Base-by-base conservation (phyloP, 2,113 vertebrate species). In the Typhlomys cinereus region DNA sequence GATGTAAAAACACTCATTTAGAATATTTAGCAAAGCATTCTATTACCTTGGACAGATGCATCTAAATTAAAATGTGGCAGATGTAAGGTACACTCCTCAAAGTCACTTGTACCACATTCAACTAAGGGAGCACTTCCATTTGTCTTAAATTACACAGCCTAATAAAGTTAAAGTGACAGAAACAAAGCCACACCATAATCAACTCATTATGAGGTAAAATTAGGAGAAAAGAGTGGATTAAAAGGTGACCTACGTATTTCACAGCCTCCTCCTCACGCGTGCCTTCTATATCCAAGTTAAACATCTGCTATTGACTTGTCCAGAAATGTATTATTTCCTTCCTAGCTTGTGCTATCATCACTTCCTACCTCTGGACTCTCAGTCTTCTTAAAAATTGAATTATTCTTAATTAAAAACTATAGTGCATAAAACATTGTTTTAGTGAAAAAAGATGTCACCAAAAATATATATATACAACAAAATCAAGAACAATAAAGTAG, bases 381-480 rank as follows among this genome's bases (percentile, higher is more conserved):
- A 44, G 36, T 75, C 34, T 73, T 36, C 74, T 64, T 62, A 93
- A 92, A 90, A 17, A 90, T 36, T 88, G 61, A 94, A 88, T 85
- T 73, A 92, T 52, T 81, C 73, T 76, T 81, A 61, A 57, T 79
- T 59, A 78, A 46, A 1, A 94, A 88, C 34, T 46, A 87, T 2
- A 79, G 39, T 13, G 85, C 23, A 88, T 75, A 54, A n/a, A 79
- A 70, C 39, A 83, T 17, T 41, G 21, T 82, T 85, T 88, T 70
- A 54, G 36, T 75, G 27, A 74, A 75, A 91, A 67, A 89, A 0
- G 57, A 17, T 36, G 18, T 78, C 85, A 10, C n/a, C 23, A 89
- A 81, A 71, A 17, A 54, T 59, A 54, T 59, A 4, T 44, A 44
- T 34, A 61, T 21, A 66, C 64, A 91, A 90, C 39, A 92, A 90